These are phyloP conservation scores for Linhomoeus sp. DNA, from an alignment of 2,888 invertebrate genomes.

Conservation along the genomic window DNA sequence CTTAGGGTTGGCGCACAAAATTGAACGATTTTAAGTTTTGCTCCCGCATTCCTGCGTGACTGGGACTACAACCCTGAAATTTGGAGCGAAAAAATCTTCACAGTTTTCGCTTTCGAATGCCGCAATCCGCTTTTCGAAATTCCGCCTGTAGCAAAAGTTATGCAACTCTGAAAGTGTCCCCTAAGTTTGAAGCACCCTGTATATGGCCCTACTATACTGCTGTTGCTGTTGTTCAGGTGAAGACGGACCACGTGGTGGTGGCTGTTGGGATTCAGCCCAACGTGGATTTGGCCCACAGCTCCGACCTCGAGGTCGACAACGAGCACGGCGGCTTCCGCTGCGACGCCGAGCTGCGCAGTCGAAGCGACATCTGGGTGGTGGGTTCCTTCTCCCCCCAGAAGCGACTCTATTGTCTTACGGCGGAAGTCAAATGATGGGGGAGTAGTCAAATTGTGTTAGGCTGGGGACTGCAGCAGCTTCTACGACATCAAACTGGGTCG, in stretches of 20 bases:
- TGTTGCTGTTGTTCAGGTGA: constrained; percentile 22
- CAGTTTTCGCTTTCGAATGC: no score
- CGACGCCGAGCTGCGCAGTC: constrained; percentile 69
- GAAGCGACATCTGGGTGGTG: constrained; percentile 54
- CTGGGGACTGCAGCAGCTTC: constrained; percentile 82
- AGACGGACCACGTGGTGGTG: constrained; percentile 48
- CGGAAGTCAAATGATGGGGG: background rate
- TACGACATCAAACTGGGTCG: constrained; percentile 67
- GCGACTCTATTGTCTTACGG: background rate
- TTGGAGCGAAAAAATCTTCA: no score
- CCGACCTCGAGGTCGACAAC: constrained; percentile 52
- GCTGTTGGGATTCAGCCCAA: constrained; percentile 65
- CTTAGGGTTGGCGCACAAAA: no score
- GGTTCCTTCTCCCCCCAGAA: constrained; percentile 25
- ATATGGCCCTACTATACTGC: no score
- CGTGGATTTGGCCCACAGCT: constrained; percentile 48
- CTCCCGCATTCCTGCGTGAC: no score
- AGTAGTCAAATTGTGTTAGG: constrained; percentile 32
- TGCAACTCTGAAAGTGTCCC: no score
- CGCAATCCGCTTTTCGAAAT: no score
- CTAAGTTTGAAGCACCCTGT: background rate
- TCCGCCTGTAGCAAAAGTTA: no score
- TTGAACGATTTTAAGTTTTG: no score
- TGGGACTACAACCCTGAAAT: no score
- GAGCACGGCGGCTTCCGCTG: constrained; percentile 64